These are phyloP conservation scores for Bostrychus sinensis DNA, from an alignment of 2,113 vertebrate species.

Conservation along the genomic window DNA sequence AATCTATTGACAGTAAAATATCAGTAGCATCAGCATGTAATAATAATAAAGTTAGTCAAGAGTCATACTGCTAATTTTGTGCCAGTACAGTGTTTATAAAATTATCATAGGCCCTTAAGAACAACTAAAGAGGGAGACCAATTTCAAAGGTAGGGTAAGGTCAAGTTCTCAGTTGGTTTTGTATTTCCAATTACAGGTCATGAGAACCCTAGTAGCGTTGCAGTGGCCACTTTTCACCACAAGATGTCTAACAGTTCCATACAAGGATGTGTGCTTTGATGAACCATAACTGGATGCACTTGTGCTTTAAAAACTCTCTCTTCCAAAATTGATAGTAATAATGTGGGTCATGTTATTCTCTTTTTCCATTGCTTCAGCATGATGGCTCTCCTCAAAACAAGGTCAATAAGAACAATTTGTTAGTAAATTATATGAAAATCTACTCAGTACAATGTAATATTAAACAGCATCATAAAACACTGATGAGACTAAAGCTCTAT, in stretches of 20 bases:
- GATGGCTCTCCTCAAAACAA: background rate
- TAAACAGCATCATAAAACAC: conserved; percentile 40
- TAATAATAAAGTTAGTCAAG: too few species aligned
- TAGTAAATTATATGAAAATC: conserved; percentile 13
- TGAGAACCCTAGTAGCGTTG: conserved; percentile 16
- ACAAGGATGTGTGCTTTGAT: background rate
- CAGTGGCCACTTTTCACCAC: conserved; percentile 57
- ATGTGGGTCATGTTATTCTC: background rate
- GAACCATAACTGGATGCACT: background rate
- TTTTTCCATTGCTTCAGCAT: background rate
- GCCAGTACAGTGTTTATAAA: too few species aligned
- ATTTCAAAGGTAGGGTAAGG: background rate
- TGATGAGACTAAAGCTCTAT: conserved; percentile 3
- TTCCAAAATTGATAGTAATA: background rate
- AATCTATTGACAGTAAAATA: too few species aligned
- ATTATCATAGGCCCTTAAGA: background rate
- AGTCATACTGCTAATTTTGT: too few species aligned
- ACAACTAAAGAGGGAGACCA: background rate
- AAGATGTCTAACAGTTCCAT: conserved; percentile 48
- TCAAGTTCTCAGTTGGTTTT: conserved; percentile 1
- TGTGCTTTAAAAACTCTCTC: background rate
- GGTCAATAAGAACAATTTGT: background rate
- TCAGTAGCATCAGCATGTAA: too few species aligned
- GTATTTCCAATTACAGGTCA: background rate
- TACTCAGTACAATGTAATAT: conserved; percentile 18